A percentile compares a stretch with the other conserved stretches of the same genome.
Evolutionary conservation across 2,113 vertebrate species (phyloP).

Genomic region (Cygnus buccinator): DNA sequence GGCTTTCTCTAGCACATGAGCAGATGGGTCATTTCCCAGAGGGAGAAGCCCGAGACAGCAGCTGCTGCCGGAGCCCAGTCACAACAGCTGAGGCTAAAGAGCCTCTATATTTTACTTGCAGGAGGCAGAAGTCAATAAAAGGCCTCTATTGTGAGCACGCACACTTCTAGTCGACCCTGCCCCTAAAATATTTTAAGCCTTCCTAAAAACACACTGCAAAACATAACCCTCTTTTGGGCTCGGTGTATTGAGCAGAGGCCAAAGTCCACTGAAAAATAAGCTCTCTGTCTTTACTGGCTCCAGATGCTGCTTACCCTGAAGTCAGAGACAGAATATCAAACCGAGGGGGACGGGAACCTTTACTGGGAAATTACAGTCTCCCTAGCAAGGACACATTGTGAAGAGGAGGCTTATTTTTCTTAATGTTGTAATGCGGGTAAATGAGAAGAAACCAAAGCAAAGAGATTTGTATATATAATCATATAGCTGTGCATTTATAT

Average conservation of each 20-base stretch:
- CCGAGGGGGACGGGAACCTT: slow-evolving; percentile 17
- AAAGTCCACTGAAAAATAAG: slow-evolving; percentile 55
- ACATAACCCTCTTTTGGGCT: slow-evolving; percentile 42
- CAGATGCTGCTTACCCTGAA: slow-evolving; percentile 43
- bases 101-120: slow-evolving; percentile 56
- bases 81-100: slow-evolving; percentile 69
- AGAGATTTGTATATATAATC: slow-evolving; percentile 72
- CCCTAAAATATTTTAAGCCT: slow-evolving; percentile 52
- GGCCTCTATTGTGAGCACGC: slow-evolving; percentile 46
- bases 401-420: slow-evolving; percentile 53
- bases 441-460: slow-evolving; percentile 60
- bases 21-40: slow-evolving; percentile 74
- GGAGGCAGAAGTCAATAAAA: slow-evolving; percentile 67
- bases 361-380: slow-evolving; percentile 45
- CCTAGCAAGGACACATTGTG: not conserved
- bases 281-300: slow-evolving; percentile 37
- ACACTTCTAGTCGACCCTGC: not conserved
- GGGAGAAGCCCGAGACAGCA: slow-evolving; percentile 57
- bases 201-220: slow-evolving; percentile 49
- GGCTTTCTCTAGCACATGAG: slow-evolving; percentile 22
- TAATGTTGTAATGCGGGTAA: slow-evolving; percentile 40
- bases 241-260: slow-evolving; percentile 18
- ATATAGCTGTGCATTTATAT: slow-evolving; percentile 70
- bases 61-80: slow-evolving; percentile 60
- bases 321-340: slow-evolving; percentile 6